Evolutionary conservation across 2,797 vertebrate species (phyloP).

Genomic region (Pterois miles): DNA sequence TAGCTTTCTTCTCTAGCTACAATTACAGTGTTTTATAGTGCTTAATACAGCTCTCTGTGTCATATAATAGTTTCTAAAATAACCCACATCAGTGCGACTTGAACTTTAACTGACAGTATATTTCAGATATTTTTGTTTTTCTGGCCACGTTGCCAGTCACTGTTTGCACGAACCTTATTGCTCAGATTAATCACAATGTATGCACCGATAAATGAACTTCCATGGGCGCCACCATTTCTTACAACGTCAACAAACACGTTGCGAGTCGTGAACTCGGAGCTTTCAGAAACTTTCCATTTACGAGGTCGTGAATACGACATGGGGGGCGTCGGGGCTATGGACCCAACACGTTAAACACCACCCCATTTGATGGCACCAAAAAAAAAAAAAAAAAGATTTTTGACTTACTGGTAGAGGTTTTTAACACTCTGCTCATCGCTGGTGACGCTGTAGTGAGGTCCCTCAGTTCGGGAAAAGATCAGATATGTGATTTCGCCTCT

Average conservation of each 20-base stretch:
- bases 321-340: no score
- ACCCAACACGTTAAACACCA: no score
- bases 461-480: slow-evolving; percentile 82
- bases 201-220: no score
- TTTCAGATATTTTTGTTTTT: not conserved
- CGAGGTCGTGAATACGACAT: no score
- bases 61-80: not conserved
- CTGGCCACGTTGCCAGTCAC: not conserved
- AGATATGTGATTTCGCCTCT: slow-evolving; percentile 86
- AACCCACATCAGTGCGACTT: not conserved
- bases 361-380: no score
- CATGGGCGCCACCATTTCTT: no score
- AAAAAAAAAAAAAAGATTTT: no score
- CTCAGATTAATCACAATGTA: not conserved
- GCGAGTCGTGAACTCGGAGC: no score
- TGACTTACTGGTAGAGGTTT: slow-evolving; percentile 90
- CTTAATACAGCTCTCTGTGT: not conserved
- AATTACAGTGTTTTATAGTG: not conserved
- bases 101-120: not conserved
- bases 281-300: no score
- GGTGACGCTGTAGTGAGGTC: slow-evolving; percentile 89
- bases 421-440: slow-evolving; percentile 88
- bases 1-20: not conserved
- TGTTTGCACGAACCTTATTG: no score
- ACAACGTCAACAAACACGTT: no score